Base-by-base conservation (phyloP, 2,888 invertebrate genomes). In the Acanthosepion lycidas region DNA sequence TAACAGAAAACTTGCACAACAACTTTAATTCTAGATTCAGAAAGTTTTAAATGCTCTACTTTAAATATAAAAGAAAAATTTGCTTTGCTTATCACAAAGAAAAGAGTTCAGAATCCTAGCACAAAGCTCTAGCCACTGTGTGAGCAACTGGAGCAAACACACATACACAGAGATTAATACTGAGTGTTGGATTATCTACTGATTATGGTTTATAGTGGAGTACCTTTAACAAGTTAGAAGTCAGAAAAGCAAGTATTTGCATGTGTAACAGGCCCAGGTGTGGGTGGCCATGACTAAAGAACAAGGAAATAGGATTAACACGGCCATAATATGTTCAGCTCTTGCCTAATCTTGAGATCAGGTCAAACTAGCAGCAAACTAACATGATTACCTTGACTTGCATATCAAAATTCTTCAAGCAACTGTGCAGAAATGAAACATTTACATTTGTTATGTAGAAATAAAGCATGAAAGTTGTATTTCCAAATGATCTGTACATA, bases 331-430 rank as follows among this genome's bases (percentile, higher is more conserved):
- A 78, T 78, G 78, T n/a, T 78, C 78, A 33, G 33, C n/a, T 78
- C 18, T 78, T 12, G n/a, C 18, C n/a, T n/a, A 78, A 78, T 78
- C 78, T 78, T 15, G 4, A n/a, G 78, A 78, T n/a, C 78, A 33
- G n/a, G n/a, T 78, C 78, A 78, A 78, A 78, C n/a, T 78, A 78
- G 78, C 33, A 78, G 33, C 78, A n/a, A 78, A n/a, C 78, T 78
- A 33, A 78, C n/a, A 78, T 78, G 78, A 78, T 33, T 78, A 33
- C n/a, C 78, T 78, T n/a, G 78, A 78, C 78, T 78, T 78, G 78
- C 33, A 78, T 78, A n/a, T 78, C n/a, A 33, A 78, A 78, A 78
- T 78, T n/a, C 78, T 18, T n/a, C 78, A 78, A 33, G 78, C n/a
- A 78, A 78, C 8, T 28, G 28, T 28, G 78, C n/a, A n/a, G 78